A percentile compares a stretch with the other conserved stretches of the same genome.
These are phyloP conservation scores for Drosophila pallidifrons DNA, from an alignment of 1,140 invertebrate genomes.

Conservation along the genomic window DNA sequence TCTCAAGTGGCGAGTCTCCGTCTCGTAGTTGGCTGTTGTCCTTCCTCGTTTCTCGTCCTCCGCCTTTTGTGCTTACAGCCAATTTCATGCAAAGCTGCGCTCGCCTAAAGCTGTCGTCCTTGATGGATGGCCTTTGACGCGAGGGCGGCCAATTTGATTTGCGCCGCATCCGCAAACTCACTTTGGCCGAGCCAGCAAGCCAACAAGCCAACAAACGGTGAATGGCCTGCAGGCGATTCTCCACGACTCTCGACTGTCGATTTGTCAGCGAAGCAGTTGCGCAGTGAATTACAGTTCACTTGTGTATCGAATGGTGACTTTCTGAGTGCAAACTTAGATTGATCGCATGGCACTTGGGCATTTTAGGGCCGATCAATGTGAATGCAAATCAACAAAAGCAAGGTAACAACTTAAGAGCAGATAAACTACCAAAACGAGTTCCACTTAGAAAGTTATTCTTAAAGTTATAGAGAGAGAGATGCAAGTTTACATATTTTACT, in stretches of 20 bases:
- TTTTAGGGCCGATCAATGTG: conserved; percentile 9
- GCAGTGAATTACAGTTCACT: conserved; percentile 45
- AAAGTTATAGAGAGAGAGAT: background rate
- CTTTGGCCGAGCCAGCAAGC: background rate
- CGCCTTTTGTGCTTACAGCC: conserved; percentile 51
- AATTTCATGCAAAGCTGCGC: conserved; percentile 81
- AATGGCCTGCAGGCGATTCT: conserved; percentile 45
- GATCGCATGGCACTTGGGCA: background rate
- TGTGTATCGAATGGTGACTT: conserved; percentile 55
- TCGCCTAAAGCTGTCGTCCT: conserved; percentile 59
- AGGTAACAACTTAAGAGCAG: conserved; percentile 9
- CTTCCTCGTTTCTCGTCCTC: conserved; percentile 14
- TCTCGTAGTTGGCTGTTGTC: conserved; percentile 25
- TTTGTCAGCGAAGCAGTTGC: conserved; percentile 45
- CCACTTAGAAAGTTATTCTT: too few species aligned
- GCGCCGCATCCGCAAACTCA: conserved; percentile 35
- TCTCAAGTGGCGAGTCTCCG: conserved; percentile 65
- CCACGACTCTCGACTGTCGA: conserved; percentile 41
- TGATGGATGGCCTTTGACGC: conserved; percentile 80
- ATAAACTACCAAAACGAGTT: background rate
- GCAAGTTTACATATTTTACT: background rate
- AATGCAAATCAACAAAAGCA: conserved; percentile 3
- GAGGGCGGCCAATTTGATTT: conserved; percentile 78
- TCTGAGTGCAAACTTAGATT: conserved; percentile 22
- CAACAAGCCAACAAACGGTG: background rate